phyloP scores from a whole-genome alignment of 2,888 invertebrate genomes.

The Ernsta delagoae region DNA sequence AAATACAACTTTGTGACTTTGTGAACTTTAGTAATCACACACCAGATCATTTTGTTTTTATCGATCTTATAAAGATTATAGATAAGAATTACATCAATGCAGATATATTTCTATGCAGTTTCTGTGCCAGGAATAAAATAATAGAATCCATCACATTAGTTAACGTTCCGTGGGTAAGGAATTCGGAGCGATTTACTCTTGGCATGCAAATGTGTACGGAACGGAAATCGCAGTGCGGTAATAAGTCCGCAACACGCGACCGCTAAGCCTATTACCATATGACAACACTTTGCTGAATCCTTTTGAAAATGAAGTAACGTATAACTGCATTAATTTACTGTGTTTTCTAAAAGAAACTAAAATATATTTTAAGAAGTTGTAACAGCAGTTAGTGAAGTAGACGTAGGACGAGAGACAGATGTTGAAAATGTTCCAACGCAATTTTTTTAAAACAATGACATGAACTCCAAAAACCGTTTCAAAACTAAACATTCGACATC shows the following conservation, averaged over 20 bases:
- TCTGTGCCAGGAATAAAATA: background rate
- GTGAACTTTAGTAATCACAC: no score
- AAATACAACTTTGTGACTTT: no score
- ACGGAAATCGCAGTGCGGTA: constrained; percentile 46
- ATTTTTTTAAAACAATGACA: background rate
- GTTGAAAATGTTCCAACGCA: no score
- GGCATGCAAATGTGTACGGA: constrained; percentile 38
- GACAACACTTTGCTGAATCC: constrained; percentile 5
- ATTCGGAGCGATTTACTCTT: constrained; percentile 40
- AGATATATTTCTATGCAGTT: constrained; percentile 5
- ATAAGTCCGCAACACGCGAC: constrained; percentile 41
- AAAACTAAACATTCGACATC: constrained; percentile 8
- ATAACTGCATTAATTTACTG: background rate
- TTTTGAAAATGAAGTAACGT: background rate
- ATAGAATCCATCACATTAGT: constrained; percentile 20
- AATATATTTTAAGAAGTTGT: no score
- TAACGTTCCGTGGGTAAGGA: constrained; percentile 38
- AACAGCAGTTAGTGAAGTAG: no score
- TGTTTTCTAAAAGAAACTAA: no score
- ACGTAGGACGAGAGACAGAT: no score
- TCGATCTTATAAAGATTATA: no score
- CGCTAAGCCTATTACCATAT: constrained; percentile 7
- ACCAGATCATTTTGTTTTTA: no score
- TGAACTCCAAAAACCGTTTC: background rate
- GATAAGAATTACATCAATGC: no score